These are phyloP conservation scores for Flexamia atlantica DNA, from an alignment of 2,888 invertebrate genomes.

Conservation along the genomic window DNA sequence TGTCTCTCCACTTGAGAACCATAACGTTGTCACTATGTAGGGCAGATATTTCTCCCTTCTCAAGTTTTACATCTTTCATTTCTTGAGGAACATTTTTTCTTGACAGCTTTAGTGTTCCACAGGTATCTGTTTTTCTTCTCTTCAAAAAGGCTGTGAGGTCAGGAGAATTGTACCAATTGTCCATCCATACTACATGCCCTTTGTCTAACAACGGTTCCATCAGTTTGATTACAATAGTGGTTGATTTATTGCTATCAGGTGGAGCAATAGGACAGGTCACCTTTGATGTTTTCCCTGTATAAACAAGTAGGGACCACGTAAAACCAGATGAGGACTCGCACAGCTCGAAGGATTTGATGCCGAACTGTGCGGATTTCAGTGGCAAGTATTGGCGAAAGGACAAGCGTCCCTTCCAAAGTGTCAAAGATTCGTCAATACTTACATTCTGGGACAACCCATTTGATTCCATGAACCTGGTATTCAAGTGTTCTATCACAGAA, in stretches of 20 bases:
- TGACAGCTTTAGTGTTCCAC: no score
- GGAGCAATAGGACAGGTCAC: slow-evolving; percentile 3
- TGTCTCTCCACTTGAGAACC: no score
- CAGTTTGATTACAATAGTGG: no score
- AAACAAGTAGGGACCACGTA: slow-evolving; percentile 27
- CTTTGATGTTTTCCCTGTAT: slow-evolving; percentile 15
- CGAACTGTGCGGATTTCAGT: slow-evolving; percentile 43
- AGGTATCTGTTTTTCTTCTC: no score
- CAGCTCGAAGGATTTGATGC: slow-evolving; percentile 31
- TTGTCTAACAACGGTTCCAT: no score
- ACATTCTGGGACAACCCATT: slow-evolving; percentile 49
- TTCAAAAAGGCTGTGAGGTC: no score
- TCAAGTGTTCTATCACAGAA: neutral
- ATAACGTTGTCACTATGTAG: no score
- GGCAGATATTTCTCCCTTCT: no score
- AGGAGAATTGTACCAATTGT: no score
- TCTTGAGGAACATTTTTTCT: no score
- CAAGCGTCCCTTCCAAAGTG: slow-evolving; percentile 41
- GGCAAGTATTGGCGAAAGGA: slow-evolving; percentile 31
- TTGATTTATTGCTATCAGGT: neutral
- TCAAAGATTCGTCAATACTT: slow-evolving; percentile 43
- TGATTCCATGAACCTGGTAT: neutral
- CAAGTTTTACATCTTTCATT: no score
- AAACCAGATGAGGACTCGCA: slow-evolving; percentile 41
- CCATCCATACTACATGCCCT: neutral